Conservation (phyloP, 2,888 invertebrate genomes). For the Pollenia griseotomentosa region DNA sequence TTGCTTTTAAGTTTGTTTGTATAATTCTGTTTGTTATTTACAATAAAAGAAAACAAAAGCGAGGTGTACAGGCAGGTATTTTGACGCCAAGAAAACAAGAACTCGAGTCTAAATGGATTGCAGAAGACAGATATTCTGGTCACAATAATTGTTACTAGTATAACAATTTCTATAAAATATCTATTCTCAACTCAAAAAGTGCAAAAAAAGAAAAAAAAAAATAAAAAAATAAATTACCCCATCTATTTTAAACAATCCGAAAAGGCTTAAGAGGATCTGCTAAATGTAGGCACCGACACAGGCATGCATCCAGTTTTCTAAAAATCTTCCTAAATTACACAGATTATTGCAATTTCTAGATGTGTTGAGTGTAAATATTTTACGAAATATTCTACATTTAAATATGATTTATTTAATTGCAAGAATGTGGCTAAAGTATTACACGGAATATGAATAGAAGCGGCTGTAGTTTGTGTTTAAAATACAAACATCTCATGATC, state of each 20-base stretch:
- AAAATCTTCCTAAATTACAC: constrained; percentile 60
- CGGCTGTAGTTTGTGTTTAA: neutral
- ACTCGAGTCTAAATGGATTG: constrained; percentile 67
- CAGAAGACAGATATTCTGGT: constrained; percentile 53
- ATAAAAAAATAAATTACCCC: neutral
- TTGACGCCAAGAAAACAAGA: constrained; percentile 53
- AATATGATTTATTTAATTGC: constrained; percentile 68
- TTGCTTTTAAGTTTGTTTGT: no score
- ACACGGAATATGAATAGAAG: neutral
- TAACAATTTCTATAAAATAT: no score
- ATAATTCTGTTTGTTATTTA: no score
- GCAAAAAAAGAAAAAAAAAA: neutral
- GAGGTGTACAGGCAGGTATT: constrained; percentile 14
- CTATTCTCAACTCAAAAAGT: no score
- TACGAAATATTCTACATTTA: constrained; percentile 40
- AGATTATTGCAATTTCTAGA: constrained; percentile 37
- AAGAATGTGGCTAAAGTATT: constrained; percentile 39
- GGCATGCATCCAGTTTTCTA: constrained; percentile 25
- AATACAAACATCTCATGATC: constrained; percentile 30
- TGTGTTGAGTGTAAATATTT: constrained; percentile 12
- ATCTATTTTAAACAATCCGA: constrained; percentile 23
- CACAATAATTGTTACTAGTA: neutral
- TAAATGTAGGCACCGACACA: constrained; percentile 1
- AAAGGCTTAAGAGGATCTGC: constrained; percentile 53
- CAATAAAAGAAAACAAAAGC: neutral